Percentiles rank a stretch among this genome's conserved stretches.
Evolutionary conservation across 2,888 invertebrate genomes (phyloP).

Genomic region (Ariolimax columbianus): DNA sequence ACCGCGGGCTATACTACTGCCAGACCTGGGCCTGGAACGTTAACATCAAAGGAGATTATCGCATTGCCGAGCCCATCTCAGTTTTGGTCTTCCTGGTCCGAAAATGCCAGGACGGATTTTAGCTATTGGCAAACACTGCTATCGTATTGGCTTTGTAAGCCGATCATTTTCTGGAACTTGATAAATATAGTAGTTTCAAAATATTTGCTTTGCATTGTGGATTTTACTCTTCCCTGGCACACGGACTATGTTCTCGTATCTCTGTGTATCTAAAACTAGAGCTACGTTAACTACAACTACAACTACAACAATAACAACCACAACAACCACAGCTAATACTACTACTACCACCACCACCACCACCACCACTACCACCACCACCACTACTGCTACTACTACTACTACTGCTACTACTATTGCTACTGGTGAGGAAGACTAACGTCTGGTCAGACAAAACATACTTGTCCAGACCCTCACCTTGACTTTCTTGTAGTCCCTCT

Average conservation of each 20-base stretch:
- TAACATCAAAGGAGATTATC: constrained; percentile 24
- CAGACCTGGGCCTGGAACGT: background rate
- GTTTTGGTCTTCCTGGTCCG: background rate
- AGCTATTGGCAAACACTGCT: constrained; percentile 23
- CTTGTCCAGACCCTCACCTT: too few relatives aligned
- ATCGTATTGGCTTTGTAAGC: background rate
- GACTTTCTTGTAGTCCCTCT: too few relatives aligned
- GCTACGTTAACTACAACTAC: too few relatives aligned
- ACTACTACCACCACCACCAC: too few relatives aligned
- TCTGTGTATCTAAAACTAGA: background rate
- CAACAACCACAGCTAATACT: too few relatives aligned
- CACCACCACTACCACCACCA: too few relatives aligned
- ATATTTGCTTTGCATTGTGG: background rate
- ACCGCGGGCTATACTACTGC: background rate
- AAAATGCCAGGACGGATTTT: constrained; percentile 10
- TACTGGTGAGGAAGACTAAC: too few relatives aligned
- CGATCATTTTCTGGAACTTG: background rate
- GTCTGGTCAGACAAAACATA: too few relatives aligned
- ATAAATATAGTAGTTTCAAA: background rate
- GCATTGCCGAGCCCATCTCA: background rate
- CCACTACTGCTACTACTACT: too few relatives aligned
- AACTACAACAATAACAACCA: too few relatives aligned
- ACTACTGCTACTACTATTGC: too few relatives aligned
- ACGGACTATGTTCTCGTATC: background rate
- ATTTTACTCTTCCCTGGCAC: background rate